Percentiles rank a stretch among this genome's conserved stretches.
These are phyloP conservation scores for Heterohyrax brucei DNA, from an alignment of 2,797 vertebrate species.

Conservation along the genomic window DNA sequence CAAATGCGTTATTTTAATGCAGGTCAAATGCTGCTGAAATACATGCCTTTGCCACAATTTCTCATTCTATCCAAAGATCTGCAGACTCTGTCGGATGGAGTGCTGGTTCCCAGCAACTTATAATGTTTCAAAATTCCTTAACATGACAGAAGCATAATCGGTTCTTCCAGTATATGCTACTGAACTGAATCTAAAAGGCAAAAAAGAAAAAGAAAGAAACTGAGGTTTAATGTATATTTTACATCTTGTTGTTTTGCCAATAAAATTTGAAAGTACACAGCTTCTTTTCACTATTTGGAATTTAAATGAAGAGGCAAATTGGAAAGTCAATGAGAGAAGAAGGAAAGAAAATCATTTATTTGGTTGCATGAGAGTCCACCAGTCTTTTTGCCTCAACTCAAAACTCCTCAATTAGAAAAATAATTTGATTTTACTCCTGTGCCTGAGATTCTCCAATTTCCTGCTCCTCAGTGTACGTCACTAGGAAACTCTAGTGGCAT, in stretches of 20 bases:
- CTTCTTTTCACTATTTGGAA: slow-evolving; percentile 5
- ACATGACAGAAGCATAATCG: slow-evolving; percentile 54
- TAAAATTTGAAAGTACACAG: background rate
- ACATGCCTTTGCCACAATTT: slow-evolving; percentile 26
- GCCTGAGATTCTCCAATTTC: background rate
- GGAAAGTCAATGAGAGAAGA: background rate
- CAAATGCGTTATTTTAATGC: slow-evolving; percentile 66
- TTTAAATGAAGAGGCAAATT: slow-evolving; percentile 51
- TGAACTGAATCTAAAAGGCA: slow-evolving; percentile 26
- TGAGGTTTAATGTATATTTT: background rate
- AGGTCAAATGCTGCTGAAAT: slow-evolving; percentile 70
- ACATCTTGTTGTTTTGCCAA: background rate
- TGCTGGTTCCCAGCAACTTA: background rate
- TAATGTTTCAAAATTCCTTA: slow-evolving; percentile 42
- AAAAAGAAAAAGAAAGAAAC: background rate
- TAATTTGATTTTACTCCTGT: background rate
- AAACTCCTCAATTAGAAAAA: slow-evolving; percentile 20
- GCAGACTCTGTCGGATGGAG: background rate
- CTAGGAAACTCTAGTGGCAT: no score
- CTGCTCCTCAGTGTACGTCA: no score
- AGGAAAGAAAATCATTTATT: slow-evolving; percentile 32
- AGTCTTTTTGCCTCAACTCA: background rate
- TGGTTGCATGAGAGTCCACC: background rate
- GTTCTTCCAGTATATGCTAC: background rate
- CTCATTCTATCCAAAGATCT: slow-evolving; percentile 25